phyloP scores from a whole-genome alignment of 2,797 vertebrate species.

The Discoglossus pictus region DNA sequence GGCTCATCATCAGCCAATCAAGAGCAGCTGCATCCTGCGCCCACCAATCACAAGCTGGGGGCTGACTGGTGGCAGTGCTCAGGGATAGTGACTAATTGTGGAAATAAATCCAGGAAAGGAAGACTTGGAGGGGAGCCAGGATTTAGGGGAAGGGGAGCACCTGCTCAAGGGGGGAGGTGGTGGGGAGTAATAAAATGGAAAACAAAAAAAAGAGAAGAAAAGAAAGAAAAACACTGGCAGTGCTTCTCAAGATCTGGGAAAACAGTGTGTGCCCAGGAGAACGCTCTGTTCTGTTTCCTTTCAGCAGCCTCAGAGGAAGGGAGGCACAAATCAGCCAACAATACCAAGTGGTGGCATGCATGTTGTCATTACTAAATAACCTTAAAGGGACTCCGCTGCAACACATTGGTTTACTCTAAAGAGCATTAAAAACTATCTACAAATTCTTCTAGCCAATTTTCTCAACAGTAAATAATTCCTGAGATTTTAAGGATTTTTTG shows the following conservation, averaged over 20 bases:
- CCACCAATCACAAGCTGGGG: slow-evolving; percentile 26
- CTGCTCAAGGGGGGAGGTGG: slow-evolving; percentile 10
- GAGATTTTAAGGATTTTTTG: too few species aligned
- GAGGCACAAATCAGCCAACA: not conserved
- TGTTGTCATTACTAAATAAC: too few species aligned
- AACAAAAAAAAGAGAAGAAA: not conserved
- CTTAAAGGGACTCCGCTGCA: too few species aligned
- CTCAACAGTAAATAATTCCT: too few species aligned
- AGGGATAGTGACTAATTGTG: slow-evolving; percentile 26
- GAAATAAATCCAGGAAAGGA: slow-evolving; percentile 13
- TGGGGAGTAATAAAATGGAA: not conserved
- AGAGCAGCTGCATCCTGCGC: slow-evolving; percentile 3
- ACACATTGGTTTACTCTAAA: too few species aligned
- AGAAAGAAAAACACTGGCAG: not conserved
- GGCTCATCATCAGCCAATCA: slow-evolving; percentile 23
- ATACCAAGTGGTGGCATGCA: too few species aligned
- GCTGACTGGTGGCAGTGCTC: not conserved
- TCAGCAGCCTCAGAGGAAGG: slow-evolving; percentile 2
- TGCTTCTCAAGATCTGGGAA: not conserved
- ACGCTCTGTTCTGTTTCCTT: not conserved
- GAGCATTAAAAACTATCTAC: too few species aligned
- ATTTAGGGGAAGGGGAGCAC: slow-evolving; percentile 6
- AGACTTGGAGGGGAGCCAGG: slow-evolving; percentile 8
- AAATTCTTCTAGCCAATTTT: too few species aligned
- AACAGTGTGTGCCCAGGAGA: not conserved